phyloP scores from a whole-genome alignment of 2,797 vertebrate genomes.

The Tangara arthus region DNA sequence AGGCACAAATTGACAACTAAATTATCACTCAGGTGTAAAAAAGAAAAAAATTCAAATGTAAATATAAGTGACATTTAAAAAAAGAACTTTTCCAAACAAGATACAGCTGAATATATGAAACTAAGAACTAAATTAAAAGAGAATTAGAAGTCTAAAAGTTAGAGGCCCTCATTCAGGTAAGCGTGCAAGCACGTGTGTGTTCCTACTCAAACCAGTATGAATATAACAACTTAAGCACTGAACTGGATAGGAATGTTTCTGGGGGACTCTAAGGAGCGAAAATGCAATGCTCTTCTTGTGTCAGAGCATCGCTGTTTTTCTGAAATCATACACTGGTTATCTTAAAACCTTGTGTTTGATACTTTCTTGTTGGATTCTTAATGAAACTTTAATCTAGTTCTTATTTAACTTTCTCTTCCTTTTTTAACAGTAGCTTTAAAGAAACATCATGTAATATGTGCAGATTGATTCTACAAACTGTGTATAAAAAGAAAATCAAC shows the following conservation, averaged over 20 bases:
- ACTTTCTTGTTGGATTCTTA: constrained; percentile 52
- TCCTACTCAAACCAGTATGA: constrained; percentile 14
- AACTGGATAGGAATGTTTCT: constrained; percentile 34
- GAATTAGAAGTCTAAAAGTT: constrained; percentile 59
- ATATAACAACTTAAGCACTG: not conserved
- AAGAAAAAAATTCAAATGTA: constrained; percentile 67
- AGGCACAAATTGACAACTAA: constrained; percentile 76
- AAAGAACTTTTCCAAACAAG: constrained; percentile 74
- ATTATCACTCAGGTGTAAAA: constrained; percentile 80
- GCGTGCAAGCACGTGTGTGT: constrained; percentile 18
- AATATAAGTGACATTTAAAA: constrained; percentile 78
- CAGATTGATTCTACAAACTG: constrained; percentile 47
- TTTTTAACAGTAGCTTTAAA: constrained; percentile 65
- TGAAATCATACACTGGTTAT: constrained; percentile 31
- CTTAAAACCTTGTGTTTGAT: constrained; percentile 48
- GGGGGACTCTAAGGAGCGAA: constrained; percentile 39
- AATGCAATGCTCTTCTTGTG: constrained; percentile 36
- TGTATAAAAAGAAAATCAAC: constrained; percentile 38
- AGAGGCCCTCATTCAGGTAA: constrained; percentile 60
- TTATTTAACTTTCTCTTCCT: constrained; percentile 52
- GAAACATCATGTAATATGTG: constrained; percentile 37
- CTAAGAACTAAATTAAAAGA: constrained; percentile 73
- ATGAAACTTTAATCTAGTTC: constrained; percentile 66
- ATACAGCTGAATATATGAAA: constrained; percentile 69
- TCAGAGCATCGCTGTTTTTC: constrained; percentile 56